phyloP scores from a whole-genome alignment of 2,888 invertebrate genomes.

The Heliconius aoede region DNA sequence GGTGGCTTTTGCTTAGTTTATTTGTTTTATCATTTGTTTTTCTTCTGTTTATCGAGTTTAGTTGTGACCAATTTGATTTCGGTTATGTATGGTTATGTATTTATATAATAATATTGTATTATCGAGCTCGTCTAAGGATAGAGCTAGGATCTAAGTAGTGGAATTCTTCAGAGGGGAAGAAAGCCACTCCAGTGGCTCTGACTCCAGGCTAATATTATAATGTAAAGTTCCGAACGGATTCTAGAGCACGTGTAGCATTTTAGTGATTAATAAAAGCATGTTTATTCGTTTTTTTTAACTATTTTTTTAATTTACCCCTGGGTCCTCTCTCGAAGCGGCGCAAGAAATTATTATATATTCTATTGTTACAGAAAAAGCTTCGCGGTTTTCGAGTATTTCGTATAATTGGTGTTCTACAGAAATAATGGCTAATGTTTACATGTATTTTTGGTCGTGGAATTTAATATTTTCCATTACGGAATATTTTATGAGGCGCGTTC shows the following conservation, averaged over 20 bases:
- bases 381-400: constrained; percentile 45
- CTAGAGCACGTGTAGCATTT: no score
- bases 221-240: no score
- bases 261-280: no score
- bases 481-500: constrained; percentile 72
- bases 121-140: no score
- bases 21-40: neutral
- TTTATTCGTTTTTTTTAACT: no score
- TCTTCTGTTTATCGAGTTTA: neutral
- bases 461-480: constrained; percentile 78
- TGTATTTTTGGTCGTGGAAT: constrained; percentile 66
- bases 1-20: constrained; percentile 7
- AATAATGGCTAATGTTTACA: constrained; percentile 57
- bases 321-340: neutral
- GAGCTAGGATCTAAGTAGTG: no score
- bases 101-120: no score
- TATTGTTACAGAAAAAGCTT: neutral
- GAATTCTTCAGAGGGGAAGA: no score
- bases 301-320: neutral
- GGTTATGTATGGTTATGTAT: no score
- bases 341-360: neutral
- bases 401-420: constrained; percentile 40
- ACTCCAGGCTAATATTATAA: no score
- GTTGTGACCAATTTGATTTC: no score
- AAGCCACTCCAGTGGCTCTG: no score